These are phyloP conservation scores for Progne subis DNA, from an alignment of 2,113 vertebrate species.

Conservation along the genomic window DNA sequence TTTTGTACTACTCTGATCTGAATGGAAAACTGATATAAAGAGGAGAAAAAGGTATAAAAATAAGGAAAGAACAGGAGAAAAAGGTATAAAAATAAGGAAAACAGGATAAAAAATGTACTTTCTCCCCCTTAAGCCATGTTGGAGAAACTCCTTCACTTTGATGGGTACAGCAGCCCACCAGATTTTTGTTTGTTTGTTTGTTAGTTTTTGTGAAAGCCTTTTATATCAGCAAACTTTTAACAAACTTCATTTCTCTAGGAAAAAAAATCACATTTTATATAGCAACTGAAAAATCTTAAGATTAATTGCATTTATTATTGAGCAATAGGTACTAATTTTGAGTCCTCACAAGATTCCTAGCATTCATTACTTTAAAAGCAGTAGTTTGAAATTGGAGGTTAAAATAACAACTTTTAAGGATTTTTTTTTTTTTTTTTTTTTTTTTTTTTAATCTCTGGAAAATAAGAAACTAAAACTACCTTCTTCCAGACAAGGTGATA, in stretches of 20 bases:
- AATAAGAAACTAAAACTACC: background rate
- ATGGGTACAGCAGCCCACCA: background rate
- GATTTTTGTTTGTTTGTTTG: background rate
- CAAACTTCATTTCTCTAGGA: background rate
- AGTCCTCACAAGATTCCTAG: background rate
- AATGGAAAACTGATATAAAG: background rate
- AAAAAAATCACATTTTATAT: background rate
- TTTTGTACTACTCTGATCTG: background rate
- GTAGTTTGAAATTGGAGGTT: background rate
- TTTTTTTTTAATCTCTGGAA: background rate
- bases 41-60: background rate
- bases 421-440: background rate
- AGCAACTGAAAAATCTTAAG: background rate
- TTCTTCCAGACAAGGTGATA: background rate
- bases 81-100: background rate
- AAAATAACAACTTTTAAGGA: background rate
- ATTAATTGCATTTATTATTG: background rate
- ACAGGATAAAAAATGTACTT: background rate
- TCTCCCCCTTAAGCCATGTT: background rate
- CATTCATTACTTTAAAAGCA: background rate
- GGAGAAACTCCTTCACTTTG: background rate
- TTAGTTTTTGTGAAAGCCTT: background rate
- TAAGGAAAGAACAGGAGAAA: background rate
- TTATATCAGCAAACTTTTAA: background rate
- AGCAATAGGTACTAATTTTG: background rate